phyloP scores from a whole-genome alignment of 53 echinoderm and acorn worm species.

The Glandiceps talaboti region DNA sequence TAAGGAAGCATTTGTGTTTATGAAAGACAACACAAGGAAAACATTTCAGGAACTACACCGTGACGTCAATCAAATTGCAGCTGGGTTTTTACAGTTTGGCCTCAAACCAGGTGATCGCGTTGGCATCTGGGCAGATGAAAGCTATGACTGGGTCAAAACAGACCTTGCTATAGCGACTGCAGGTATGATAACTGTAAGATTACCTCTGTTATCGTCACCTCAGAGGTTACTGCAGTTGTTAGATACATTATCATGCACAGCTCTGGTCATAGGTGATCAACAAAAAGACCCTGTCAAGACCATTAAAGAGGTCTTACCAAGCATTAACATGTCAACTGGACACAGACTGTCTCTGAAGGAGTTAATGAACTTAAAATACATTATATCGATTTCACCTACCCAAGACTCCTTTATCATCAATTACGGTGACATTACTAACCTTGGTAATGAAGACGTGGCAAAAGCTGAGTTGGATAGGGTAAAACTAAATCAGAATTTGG shows the following conservation, averaged over 20 bases:
- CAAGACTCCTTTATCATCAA: neutral
- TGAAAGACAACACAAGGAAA: conserved; percentile 27
- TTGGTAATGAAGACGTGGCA: neutral
- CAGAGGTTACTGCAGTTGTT: neutral
- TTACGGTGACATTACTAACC: neutral
- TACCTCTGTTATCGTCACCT: neutral
- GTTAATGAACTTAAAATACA: too few relatives aligned
- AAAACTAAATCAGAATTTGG: neutral
- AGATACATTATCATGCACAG: neutral
- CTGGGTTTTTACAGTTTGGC: neutral
- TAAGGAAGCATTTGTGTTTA: conserved; percentile 44
- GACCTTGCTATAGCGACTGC: neutral
- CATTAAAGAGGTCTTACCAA: neutral
- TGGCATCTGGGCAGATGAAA: neutral
- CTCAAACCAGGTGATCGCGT: neutral
- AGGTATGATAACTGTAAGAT: neutral
- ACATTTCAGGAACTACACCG: conserved; percentile 25
- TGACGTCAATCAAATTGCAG: neutral
- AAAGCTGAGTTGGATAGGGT: neutral
- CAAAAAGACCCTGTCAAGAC: neutral
- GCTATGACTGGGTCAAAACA: neutral
- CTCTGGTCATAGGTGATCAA: neutral
- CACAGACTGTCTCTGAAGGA: neutral
- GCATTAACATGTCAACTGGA: neutral
- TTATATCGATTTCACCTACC: neutral